Conservation (phyloP, 2,888 invertebrate genomes). For the Portevinia maculata region DNA sequence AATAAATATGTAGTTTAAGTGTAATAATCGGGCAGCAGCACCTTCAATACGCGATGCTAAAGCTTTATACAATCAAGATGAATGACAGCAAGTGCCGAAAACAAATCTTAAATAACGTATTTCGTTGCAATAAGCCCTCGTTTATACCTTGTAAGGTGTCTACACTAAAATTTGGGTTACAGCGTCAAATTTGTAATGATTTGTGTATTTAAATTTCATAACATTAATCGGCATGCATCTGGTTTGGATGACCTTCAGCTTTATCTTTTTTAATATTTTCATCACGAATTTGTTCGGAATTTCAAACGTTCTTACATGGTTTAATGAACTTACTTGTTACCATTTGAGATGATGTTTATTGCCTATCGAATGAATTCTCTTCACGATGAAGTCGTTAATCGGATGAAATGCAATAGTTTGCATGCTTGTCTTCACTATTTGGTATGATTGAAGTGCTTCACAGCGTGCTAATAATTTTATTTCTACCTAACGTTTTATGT, state of each 20-base stretch:
- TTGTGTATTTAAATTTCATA: constrained; percentile 1
- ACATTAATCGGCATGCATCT: neutral
- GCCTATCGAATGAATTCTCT: neutral
- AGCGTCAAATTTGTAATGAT: constrained; percentile 24
- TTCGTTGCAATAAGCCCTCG: no score
- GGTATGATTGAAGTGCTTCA: constrained; percentile 4
- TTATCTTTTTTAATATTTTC: constrained; percentile 3
- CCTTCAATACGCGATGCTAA: constrained; percentile 17
- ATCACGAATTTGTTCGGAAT: constrained; percentile 12
- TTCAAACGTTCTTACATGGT: neutral
- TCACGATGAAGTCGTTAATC: neutral
- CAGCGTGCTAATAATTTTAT: constrained; percentile 37
- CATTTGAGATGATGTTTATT: neutral
- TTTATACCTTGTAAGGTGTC: no score
- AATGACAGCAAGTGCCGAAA: constrained; percentile 7
- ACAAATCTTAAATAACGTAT: neutral
- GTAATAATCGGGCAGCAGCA: neutral
- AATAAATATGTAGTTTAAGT: neutral
- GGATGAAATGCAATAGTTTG: constrained; percentile 9
- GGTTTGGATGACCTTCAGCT: constrained; percentile 44
- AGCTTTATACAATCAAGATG: neutral
- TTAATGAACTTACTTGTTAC: constrained; percentile 24
- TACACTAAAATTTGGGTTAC: constrained; percentile 14
- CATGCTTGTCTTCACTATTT: constrained; percentile 14
- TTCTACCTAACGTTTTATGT: neutral